A percentile compares a stretch with the other conserved stretches of the same genome.
Conservation (phyloP, 2,797 vertebrate genomes). For the Microctenopoma stevenorrisi region DNA sequence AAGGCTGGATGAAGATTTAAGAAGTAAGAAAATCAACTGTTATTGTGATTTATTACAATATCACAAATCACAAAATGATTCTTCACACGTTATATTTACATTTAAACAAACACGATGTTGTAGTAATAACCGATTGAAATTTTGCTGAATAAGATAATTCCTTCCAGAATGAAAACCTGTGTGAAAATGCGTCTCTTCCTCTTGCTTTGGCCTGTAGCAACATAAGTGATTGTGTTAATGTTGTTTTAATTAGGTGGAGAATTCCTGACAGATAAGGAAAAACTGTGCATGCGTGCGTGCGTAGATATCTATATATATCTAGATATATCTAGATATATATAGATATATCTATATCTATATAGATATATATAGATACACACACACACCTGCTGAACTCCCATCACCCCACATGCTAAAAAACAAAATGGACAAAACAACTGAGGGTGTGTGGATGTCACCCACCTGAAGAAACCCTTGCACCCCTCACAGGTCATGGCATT, state of each 20-base stretch:
- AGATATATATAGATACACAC: too few relatives aligned
- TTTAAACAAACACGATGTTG: neutral
- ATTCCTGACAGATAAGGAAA: neutral
- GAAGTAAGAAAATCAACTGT: neutral
- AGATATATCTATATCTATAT: too few relatives aligned
- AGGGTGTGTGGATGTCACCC: slow-evolving; percentile 4
- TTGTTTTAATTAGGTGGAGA: neutral
- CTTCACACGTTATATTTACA: neutral
- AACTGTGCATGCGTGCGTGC: too few relatives aligned
- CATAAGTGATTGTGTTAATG: neutral
- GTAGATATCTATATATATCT: too few relatives aligned
- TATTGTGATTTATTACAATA: neutral
- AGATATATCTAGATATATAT: too few relatives aligned
- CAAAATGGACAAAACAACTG: neutral
- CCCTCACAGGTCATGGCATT: slow-evolving; percentile 99
- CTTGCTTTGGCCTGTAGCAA: neutral
- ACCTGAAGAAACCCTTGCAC: slow-evolving; percentile 99
- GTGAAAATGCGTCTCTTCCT: neutral
- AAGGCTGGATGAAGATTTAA: neutral
- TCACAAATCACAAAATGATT: too few relatives aligned
- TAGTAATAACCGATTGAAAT: neutral
- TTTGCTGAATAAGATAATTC: neutral
- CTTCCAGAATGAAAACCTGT: neutral
- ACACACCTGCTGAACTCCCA: neutral
- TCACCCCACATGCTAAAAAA: neutral